Base-by-base conservation (phyloP, 2,797 vertebrate species). In the Holocentrus rufus region DNA sequence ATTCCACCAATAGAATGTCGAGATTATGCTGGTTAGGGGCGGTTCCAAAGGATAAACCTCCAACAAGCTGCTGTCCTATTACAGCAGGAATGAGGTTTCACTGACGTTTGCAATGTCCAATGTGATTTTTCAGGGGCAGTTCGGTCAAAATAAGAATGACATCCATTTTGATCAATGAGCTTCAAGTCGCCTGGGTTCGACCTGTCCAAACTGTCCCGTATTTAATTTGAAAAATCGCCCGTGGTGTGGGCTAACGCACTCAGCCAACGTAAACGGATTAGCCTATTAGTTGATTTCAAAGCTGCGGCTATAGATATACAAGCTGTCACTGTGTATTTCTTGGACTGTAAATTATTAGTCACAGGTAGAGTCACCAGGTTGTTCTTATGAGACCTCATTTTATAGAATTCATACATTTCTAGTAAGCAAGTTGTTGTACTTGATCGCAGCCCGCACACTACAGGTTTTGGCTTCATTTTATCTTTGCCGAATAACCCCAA, bases 91-190 rank as follows among this genome's bases (percentile, higher is more conserved):
- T 34, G 31, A 17, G 11, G 49, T 68, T 91, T 92, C 36, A 93
- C 49, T 89, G 92, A 93, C 91, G 82, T 79, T 2, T 44, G 52
- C 0, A 0, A 15, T 42, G 57, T 56, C 93, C 92, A 93, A 92
- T 94, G 82, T 36, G 65, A 68, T 27, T 11, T 47, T 27, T 5
- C 34, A 49, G 61, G 69, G 83, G 78, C 79, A 52, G 86, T 49
- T 67, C 81, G 66, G 59, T 52, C 75, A 74, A 68, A 74, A 34
- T 23, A 0, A 83, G 87, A 90, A 70, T 88, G 90, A 90, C 89
- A 91, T 27, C 66, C 52, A 67, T 39, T 56, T 57, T 44, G 77
- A 82, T 82, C 85, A 90, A 88, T 90, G 78, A 87, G 83, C 66
- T 65, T 36, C 1, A 27, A 74, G 74, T 22, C 55, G 0, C 39